A percentile compares a stretch with the other conserved stretches of the same genome.
These are phyloP conservation scores for Alfaro cultratus DNA, from an alignment of 2,797 vertebrate species.

Conservation along the genomic window DNA sequence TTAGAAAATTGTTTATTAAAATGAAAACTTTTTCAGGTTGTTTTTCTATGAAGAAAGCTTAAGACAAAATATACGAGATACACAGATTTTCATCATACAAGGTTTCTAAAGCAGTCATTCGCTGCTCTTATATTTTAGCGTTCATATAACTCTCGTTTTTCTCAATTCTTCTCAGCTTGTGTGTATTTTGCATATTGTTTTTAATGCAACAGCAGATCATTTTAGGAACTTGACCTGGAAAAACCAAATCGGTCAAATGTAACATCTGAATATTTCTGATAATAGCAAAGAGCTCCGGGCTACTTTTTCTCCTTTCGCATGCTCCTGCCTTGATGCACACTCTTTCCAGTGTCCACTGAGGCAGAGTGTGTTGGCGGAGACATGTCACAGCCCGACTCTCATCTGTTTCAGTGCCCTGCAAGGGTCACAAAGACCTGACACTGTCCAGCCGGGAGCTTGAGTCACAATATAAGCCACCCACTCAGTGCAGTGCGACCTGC, in stretches of 20 bases:
- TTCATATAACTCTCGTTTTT: not conserved
- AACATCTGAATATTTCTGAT: constrained; percentile 30
- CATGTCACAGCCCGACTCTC: constrained; percentile 43
- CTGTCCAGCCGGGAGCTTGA: constrained; percentile 44
- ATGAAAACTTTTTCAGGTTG: not conserved
- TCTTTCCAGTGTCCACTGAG: constrained; percentile 55
- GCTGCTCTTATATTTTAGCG: not conserved
- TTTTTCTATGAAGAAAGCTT: not conserved
- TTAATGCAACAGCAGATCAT: not conserved
- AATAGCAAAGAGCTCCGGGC: constrained; percentile 40
- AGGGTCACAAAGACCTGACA: constrained; percentile 51
- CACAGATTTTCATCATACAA: not conserved
- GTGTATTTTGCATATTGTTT: not conserved
- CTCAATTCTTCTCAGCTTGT: not conserved
- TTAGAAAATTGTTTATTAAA: not conserved
- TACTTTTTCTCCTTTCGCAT: constrained; percentile 36
- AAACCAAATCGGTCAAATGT: constrained; percentile 28
- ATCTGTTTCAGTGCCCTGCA: constrained; percentile 30
- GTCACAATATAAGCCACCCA: constrained; percentile 58
- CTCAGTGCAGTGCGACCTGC: constrained; percentile 37
- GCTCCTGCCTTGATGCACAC: constrained; percentile 54
- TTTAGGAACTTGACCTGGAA: constrained; percentile 17
- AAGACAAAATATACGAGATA: not conserved
- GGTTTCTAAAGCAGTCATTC: not conserved
- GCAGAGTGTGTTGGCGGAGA: constrained; percentile 51